Evolutionary conservation across 2,113 vertebrate species (phyloP), one percentile per base, ranked within the genome.

Genomic region (Megaptera novaeangliae): DNA sequence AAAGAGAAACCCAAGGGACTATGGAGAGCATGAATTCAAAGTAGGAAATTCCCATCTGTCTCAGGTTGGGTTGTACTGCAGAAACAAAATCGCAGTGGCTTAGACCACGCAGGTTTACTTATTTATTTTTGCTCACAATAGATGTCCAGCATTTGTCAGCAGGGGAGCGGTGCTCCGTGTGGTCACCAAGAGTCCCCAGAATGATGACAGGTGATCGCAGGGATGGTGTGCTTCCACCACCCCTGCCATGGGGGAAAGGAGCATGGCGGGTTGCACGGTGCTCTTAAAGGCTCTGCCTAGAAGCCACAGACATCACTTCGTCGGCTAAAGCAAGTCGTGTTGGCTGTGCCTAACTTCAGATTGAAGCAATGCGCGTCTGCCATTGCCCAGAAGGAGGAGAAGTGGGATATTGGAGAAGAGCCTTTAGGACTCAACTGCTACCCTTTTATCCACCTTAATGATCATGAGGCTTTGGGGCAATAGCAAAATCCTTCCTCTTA

Each of bases 191-290:
- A 64, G 78, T 18, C 44, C 84, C 44, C n/a, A 20, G 8, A 3
- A 2, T 1, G 68, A 29, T n/a, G 44, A 52, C 15, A 8, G 39
- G 39, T 59, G 7, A 49, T 25, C 39, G 39, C 34, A 4, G 31
- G 31, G 31, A 1, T 8, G 13, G 3, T 5, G 10, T 0, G 0
- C 82, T n/a, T 20, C 52, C n/a, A 3, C 39, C 20, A 10, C 36
- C 52, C 18, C 93, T 39, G 55, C 44, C 0, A 0, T 8, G 2
- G 36, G 36, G 17, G n/a, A 44, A 1, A 23, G 36, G 63, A 78
- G 25, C 0, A 0, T 2, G n/a, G 44, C 4, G 0, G 1, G 0
- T 25, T 0, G 6, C 55, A 36, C 2, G 0, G 21, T 63, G 29
- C n/a, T 63, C 61, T 8, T 7, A 11, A 57, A 57, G 78, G 31